Conservation (phyloP, 2,888 invertebrate genomes). For the Calameuta pallipes region DNA sequence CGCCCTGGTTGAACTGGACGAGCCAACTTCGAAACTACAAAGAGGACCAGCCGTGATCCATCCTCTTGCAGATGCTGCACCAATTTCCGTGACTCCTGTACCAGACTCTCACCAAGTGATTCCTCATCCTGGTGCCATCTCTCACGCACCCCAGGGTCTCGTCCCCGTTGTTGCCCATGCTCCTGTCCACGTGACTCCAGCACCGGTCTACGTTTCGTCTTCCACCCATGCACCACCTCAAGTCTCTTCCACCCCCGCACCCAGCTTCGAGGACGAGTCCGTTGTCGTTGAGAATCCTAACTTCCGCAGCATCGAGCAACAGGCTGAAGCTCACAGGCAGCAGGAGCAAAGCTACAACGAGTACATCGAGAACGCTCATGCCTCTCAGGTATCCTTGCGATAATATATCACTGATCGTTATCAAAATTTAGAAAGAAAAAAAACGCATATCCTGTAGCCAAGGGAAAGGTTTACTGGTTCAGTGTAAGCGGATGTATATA, state of each 20-base stretch:
- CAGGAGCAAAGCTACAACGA: slow-evolving; percentile 25
- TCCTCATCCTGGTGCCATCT: slow-evolving; percentile 35
- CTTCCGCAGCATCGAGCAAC: slow-evolving; percentile 39
- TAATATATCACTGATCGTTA: neutral
- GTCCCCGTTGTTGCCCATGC: slow-evolving; percentile 33
- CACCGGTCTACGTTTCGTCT: slow-evolving; percentile 25
- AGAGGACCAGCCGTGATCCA: slow-evolving; percentile 66
- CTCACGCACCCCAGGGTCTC: slow-evolving; percentile 31
- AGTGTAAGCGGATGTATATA: neutral
- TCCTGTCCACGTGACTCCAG: slow-evolving; percentile 34
- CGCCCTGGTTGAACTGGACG: slow-evolving; percentile 71
- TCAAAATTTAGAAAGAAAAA: neutral
- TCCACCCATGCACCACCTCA: slow-evolving; percentile 32
- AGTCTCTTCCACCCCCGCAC: slow-evolving; percentile 26
- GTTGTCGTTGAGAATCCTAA: slow-evolving; percentile 61
- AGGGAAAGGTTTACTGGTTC: neutral
- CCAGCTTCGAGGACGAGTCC: slow-evolving; percentile 49
- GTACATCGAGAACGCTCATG: slow-evolving; percentile 14
- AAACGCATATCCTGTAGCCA: neutral
- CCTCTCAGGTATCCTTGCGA: neutral
- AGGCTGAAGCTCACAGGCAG: slow-evolving; percentile 16
- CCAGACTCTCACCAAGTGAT: slow-evolving; percentile 36
- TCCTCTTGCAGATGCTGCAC: slow-evolving; percentile 42
- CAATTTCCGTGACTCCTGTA: slow-evolving; percentile 34
- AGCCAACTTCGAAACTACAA: slow-evolving; percentile 71